Evolutionary conservation across 2,797 vertebrate genomes (phyloP).

Genomic region (Chloroceryle inda): DNA sequence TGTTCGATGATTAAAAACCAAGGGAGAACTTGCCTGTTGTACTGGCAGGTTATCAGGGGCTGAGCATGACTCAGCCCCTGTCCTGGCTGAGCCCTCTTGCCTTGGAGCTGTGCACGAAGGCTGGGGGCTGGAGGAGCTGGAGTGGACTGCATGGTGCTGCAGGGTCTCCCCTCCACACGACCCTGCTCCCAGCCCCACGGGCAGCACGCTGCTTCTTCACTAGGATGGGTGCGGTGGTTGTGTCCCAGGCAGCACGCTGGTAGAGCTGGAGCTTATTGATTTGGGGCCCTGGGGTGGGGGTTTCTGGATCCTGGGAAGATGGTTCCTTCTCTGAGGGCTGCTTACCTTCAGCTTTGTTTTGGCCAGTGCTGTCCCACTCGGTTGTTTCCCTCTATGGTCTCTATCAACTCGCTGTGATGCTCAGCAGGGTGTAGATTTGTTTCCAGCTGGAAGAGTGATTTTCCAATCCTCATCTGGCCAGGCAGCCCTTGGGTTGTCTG

Average conservation of each 20-base stretch:
- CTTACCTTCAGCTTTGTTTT: not conserved
- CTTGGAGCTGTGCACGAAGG: not conserved
- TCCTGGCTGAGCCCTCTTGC: not conserved
- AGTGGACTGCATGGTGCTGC: not conserved
- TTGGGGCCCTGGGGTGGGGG: not conserved
- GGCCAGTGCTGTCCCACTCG: not conserved
- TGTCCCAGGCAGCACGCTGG: not conserved
- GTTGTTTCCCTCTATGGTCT: not conserved
- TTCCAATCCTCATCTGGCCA: not conserved
- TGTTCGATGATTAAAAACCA: constrained; percentile 13
- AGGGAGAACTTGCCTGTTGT: constrained; percentile 4
- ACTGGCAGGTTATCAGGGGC: constrained; percentile 52
- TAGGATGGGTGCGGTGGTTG: not conserved
- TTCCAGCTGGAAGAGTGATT: not conserved
- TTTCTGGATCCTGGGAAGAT: not conserved
- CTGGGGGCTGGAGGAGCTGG: not conserved
- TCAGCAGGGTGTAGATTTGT: not conserved
- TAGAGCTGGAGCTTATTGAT: not conserved
- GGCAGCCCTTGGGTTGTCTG: not conserved
- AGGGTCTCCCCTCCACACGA: not conserved
- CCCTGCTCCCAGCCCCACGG: rapidly evolving
- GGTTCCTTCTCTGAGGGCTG: not conserved
- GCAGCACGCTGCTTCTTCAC: rapidly evolving
- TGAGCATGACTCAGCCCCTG: constrained; percentile 27
- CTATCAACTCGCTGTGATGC: not conserved